phyloP scores from a whole-genome alignment of 1,140 invertebrate species.

The Meloidogyne hapla region DNA sequence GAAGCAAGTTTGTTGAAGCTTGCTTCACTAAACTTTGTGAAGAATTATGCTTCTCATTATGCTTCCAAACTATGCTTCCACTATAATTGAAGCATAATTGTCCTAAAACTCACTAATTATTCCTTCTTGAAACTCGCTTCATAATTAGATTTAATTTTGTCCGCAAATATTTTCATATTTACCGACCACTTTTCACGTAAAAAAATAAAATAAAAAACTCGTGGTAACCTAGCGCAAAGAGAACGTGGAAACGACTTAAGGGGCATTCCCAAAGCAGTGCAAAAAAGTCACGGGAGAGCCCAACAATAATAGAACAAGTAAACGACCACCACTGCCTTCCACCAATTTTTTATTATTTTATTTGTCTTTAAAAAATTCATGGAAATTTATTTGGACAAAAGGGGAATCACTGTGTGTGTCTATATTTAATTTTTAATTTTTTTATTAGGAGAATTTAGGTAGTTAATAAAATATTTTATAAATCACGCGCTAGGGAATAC shows the following conservation, averaged over 20 bases:
- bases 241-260: background rate
- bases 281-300: background rate
- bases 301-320: background rate
- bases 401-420: background rate
- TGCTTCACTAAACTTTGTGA: no score
- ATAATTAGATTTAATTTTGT: no score
- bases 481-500: background rate
- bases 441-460: background rate
- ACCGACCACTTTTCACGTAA: background rate
- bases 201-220: background rate
- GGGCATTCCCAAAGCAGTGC: conserved; percentile 4
- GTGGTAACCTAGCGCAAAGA: background rate
- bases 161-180: no score
- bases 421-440: background rate
- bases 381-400: conserved; percentile 3
- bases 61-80: no score
- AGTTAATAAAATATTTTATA: background rate
- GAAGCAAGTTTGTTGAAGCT: no score
- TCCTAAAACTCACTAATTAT: no score
- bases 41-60: no score
- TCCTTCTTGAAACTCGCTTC: no score
- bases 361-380: background rate
- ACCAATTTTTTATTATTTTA: background rate
- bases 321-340: background rate
- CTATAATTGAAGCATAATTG: no score